phyloP scores from a whole-genome alignment of 1,140 invertebrate species.

The Phocides pigmalion region DNA sequence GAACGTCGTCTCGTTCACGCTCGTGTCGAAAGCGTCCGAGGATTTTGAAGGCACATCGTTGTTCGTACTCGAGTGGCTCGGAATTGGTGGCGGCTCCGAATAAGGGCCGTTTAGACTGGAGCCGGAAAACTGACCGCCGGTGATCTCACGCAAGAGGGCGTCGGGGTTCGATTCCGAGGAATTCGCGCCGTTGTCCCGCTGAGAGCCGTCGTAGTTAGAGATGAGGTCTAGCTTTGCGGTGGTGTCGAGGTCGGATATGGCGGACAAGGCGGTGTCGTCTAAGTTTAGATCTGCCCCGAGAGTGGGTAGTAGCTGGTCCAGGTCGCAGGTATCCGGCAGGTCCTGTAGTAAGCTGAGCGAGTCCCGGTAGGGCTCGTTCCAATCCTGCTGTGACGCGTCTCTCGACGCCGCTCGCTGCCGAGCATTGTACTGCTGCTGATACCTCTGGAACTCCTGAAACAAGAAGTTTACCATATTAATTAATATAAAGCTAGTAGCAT shows the following conservation, averaged over 20 bases:
- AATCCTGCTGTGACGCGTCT: slow-evolving; percentile 60
- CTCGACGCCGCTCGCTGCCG: slow-evolving; percentile 79
- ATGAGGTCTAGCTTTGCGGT: slow-evolving; percentile 74
- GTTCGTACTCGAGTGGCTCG: slow-evolving; percentile 47
- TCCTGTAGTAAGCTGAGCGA: slow-evolving; percentile 65
- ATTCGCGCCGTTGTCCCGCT: slow-evolving; percentile 45
- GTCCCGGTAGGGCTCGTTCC: slow-evolving; percentile 75
- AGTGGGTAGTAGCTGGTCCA: slow-evolving; percentile 86
- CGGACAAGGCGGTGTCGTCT: slow-evolving; percentile 71
- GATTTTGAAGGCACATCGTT: slow-evolving; percentile 73
- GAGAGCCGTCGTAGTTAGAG: slow-evolving; percentile 46
- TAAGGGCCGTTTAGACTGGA: slow-evolving; percentile 57
- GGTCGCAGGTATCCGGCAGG: slow-evolving; percentile 79
- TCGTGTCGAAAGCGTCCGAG: slow-evolving; percentile 79
- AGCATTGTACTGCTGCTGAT: slow-evolving; percentile 86
- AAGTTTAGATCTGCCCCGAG: slow-evolving; percentile 83
- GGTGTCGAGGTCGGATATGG: slow-evolving; percentile 81
- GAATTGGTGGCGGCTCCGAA: slow-evolving; percentile 44
- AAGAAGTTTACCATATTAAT: slow-evolving; percentile 30
- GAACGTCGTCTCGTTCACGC: slow-evolving; percentile 84
- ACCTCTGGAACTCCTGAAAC: slow-evolving; percentile 85
- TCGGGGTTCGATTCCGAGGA: slow-evolving; percentile 55
- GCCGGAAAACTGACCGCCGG: slow-evolving; percentile 51
- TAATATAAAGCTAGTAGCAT: not conserved
- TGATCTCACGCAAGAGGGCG: slow-evolving; percentile 65